Conservation (phyloP, 1,140 invertebrate genomes). For the Ruditapes philippinarum region DNA sequence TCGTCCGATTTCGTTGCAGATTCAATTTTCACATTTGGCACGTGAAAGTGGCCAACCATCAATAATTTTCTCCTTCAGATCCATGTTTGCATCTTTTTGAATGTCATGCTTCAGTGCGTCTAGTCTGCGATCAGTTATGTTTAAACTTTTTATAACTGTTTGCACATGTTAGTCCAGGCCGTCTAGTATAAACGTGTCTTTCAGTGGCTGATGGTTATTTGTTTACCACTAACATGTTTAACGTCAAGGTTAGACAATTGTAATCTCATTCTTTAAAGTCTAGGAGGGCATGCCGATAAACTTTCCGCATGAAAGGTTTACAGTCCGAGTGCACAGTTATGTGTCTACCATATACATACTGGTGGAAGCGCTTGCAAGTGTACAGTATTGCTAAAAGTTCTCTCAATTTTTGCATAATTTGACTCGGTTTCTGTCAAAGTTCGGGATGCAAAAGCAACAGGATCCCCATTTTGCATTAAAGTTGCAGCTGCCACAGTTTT, state of each 20-base stretch:
- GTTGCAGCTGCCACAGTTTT: slow-evolving; percentile 85
- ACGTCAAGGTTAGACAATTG: slow-evolving; percentile 74
- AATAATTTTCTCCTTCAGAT: too few relatives aligned
- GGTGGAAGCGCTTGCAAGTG: slow-evolving; percentile 85
- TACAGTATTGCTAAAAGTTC: slow-evolving; percentile 88
- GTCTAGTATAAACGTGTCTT: too few relatives aligned
- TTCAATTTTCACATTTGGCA: too few relatives aligned
- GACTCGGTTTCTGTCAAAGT: slow-evolving; percentile 84
- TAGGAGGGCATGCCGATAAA: slow-evolving; percentile 51
- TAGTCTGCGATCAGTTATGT: neutral
- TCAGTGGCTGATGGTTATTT: slow-evolving; percentile 19
- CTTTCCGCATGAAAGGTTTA: slow-evolving; percentile 70
- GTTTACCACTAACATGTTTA: slow-evolving; percentile 61
- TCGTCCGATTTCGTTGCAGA: too few relatives aligned
- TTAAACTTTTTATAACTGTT: too few relatives aligned
- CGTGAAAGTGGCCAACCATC: too few relatives aligned
- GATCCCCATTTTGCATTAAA: slow-evolving; percentile 85
- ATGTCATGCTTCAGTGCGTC: too few relatives aligned
- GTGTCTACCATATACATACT: slow-evolving; percentile 80
- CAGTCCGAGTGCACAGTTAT: too few relatives aligned
- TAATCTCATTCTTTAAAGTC: slow-evolving; percentile 72
- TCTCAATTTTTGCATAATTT: slow-evolving; percentile 87
- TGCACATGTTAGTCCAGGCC: too few relatives aligned
- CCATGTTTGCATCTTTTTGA: too few relatives aligned
- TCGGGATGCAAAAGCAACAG: slow-evolving; percentile 86